These are phyloP conservation scores for Rotaria sp. DNA, from an alignment of 2,888 invertebrate species.

Conservation along the genomic window DNA sequence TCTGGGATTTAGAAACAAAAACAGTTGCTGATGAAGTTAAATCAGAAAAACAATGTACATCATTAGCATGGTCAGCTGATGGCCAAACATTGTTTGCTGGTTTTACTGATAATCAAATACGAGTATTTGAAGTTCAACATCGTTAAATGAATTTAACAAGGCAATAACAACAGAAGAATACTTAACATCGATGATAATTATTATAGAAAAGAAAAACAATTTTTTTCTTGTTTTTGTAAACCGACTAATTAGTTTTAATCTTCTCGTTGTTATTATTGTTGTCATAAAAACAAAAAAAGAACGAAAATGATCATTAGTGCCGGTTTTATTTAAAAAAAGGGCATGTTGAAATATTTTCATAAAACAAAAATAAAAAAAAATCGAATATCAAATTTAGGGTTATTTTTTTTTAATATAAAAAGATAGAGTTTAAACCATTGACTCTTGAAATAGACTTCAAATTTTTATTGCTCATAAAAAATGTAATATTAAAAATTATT, in stretches of 20 bases:
- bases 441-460: no score
- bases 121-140: constrained; percentile 84
- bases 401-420: background rate
- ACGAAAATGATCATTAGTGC: background rate
- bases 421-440: no score
- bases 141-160: background rate
- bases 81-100: constrained; percentile 97
- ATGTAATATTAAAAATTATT: no score
- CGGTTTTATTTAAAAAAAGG: background rate
- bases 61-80: constrained; percentile 95
- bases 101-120: constrained; percentile 91
- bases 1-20: constrained; percentile 87
- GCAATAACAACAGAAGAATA: background rate
- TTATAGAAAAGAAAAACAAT: background rate
- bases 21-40: constrained; percentile 95
- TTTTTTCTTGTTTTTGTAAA: background rate
- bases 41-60: constrained; percentile 94
- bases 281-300: background rate
- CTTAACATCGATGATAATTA: background rate
- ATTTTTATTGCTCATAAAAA: no score
- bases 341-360: background rate
- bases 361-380: background rate
- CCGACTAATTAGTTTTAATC: constrained; percentile 2
- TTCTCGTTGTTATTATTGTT: background rate
- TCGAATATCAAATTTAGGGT: background rate